Base-by-base conservation (phyloP, 1,140 invertebrate species). In the Mizuhopecten yessoensis region DNA sequence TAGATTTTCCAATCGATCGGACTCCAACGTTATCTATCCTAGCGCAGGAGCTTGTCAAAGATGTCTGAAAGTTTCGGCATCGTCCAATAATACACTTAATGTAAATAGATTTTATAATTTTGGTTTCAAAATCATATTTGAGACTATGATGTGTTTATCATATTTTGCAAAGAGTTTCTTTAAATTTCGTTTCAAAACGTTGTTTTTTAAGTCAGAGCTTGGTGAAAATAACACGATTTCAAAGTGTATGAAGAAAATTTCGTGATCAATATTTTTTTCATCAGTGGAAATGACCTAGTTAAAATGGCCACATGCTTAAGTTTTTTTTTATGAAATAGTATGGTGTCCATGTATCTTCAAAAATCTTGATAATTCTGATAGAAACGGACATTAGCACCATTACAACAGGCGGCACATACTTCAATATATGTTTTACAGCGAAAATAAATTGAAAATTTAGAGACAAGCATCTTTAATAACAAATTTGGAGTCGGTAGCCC, bases 361-460 rank as follows among this genome's bases (percentile, higher is more conserved):
- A 75, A 0, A 3, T 29, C 9, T 9, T 1, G n/a, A 75, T 29
- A 13, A 29, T 75, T n/a, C 57, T 7, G 0, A 23, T 13, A 5
- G 45, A 49, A 49, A 75, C 23, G 29, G 23, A 29, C 15, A 75
- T 75, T 29, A 75, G 23, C 57, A 29, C 20, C 23, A 29, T 17
- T 29, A 29, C 17, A 75, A 75, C 57, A 75, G 2, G 57, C 57
- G 23, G 23, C 57, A 29, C 57, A 75, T 29, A 49, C 20, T 39
- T 49, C 45, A 49, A 49, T 49, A 29, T 75, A n/a, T 17, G 5
- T 75, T 9, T 75, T 75, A 75, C 57, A 75, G 23, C 57, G n/a
- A 75, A 75, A 75, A 75, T 75, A 75, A 75, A 75, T 75, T 75
- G 57, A 29, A 75, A 75, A 75, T 29, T 29, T 75, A 29, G 23